phyloP scores from a whole-genome alignment of 2,888 invertebrate species.

The Cantharis rufa region DNA sequence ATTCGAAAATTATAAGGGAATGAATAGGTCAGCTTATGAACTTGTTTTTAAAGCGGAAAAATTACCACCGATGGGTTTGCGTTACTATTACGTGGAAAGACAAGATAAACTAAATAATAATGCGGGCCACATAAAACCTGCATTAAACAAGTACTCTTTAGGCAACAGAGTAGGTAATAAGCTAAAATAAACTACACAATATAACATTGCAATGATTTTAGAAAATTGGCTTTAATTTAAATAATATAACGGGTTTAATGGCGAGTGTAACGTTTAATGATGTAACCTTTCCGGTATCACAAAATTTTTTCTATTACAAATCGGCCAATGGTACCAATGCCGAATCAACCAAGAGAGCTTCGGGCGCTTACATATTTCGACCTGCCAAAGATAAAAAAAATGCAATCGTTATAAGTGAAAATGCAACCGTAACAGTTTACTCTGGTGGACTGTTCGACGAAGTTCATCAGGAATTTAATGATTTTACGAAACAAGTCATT shows the following conservation, averaged over 20 bases:
- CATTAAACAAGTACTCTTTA: slow-evolving; percentile 22
- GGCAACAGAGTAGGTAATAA: slow-evolving; percentile 34
- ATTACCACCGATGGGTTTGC: slow-evolving; percentile 70
- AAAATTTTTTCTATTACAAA: slow-evolving; percentile 74
- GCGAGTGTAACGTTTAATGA: slow-evolving; percentile 57
- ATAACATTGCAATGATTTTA: slow-evolving; percentile 13
- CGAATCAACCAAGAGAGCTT: slow-evolving; percentile 65
- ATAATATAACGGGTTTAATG: slow-evolving; percentile 61
- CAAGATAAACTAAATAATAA: not conserved
- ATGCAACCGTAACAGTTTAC: slow-evolving; percentile 38
- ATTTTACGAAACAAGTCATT: slow-evolving; percentile 74
- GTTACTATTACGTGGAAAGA: slow-evolving; percentile 61
- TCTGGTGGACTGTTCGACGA: slow-evolving; percentile 61
- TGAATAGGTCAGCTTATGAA: slow-evolving; percentile 56
- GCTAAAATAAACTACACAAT: not conserved
- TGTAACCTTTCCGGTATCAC: slow-evolving; percentile 54
- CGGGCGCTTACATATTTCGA: slow-evolving; percentile 91
- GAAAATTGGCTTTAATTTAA: slow-evolving; percentile 56
- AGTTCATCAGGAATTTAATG: slow-evolving; percentile 67
- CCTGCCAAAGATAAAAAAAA: slow-evolving; percentile 53
- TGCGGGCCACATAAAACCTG: slow-evolving; percentile 5
- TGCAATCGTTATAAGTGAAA: slow-evolving; percentile 20
- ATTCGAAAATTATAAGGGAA: slow-evolving; percentile 26
- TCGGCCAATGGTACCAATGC: slow-evolving; percentile 64
- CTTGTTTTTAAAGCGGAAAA: slow-evolving; percentile 69